Evolutionary conservation across 2,888 invertebrate genomes (phyloP).

Genomic region (Conchocele bisecta): DNA sequence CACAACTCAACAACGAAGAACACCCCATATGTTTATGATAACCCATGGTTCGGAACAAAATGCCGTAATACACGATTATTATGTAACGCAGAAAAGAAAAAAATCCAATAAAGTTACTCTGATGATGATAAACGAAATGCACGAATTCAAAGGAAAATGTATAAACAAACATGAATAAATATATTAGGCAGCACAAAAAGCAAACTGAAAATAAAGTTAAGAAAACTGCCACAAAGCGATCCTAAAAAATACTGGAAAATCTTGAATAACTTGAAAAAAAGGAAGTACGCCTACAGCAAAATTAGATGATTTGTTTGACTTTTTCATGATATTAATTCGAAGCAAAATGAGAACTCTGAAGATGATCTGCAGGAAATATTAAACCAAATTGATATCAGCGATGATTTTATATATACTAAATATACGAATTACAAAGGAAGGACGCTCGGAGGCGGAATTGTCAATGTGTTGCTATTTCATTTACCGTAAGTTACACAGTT

Average conservation of each 20-base stretch:
- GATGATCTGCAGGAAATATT: no score
- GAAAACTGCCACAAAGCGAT: neutral
- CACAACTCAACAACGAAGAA: neutral
- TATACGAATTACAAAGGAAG: no score
- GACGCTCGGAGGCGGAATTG: no score
- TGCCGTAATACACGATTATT: neutral
- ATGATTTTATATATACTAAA: no score
- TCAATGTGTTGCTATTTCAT: no score
- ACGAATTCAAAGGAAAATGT: neutral
- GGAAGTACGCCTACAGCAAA: no score
- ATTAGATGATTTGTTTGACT: no score
- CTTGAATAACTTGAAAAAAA: neutral
- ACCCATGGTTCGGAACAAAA: neutral
- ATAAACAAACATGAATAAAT: slow-evolving; percentile 20
- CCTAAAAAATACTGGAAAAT: slow-evolving; percentile 11
- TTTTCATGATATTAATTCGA: no score
- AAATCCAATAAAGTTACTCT: neutral
- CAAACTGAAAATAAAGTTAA: neutral
- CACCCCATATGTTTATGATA: neutral
- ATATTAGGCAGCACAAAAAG: neutral
- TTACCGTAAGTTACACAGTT: no score
- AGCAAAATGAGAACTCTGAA: no score
- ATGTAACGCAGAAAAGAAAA: neutral
- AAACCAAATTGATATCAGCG: no score
- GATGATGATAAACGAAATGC: neutral